phyloP scores from a whole-genome alignment of 2,797 vertebrate species.

The Decapterus maruadsi region DNA sequence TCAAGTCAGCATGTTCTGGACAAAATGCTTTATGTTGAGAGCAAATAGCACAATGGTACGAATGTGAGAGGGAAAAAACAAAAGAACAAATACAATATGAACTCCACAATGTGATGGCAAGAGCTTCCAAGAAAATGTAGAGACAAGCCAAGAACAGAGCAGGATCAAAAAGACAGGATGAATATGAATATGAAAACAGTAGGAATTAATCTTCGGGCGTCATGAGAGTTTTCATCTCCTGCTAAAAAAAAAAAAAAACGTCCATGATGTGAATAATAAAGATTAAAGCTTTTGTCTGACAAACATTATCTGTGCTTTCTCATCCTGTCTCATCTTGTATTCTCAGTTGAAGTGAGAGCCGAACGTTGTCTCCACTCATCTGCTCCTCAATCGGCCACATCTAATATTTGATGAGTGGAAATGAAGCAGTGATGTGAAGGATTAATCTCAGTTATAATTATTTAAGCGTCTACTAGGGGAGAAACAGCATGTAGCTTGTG shows the following conservation, averaged over 20 bases:
- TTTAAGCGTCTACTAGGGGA: no score
- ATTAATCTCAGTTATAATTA: no score
- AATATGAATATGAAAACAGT: neutral
- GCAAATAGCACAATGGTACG: conserved; percentile 19
- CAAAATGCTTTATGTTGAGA: conserved; percentile 26
- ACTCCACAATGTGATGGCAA: conserved; percentile 6
- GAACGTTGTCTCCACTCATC: conserved; percentile 4
- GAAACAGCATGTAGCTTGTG: no score
- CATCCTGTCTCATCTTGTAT: neutral
- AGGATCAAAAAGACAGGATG: conserved; percentile 16
- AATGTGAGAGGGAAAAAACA: neutral
- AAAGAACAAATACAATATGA: conserved; percentile 14
- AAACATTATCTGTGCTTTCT: neutral
- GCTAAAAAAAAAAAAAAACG: neutral
- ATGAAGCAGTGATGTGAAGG: neutral
- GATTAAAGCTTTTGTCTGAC: conserved; percentile 2
- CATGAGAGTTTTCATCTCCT: conserved; percentile 15
- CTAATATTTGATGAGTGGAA: conserved; percentile 4
- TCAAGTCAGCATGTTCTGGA: conserved; percentile 20
- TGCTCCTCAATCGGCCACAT: neutral
- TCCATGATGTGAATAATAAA: neutral
- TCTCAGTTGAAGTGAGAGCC: neutral
- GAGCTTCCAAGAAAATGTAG: neutral
- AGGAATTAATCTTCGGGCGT: conserved; percentile 1
- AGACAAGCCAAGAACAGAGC: conserved; percentile 14